Conservation (phyloP, 2,888 invertebrate species). For the Invenusta paracnida region DNA sequence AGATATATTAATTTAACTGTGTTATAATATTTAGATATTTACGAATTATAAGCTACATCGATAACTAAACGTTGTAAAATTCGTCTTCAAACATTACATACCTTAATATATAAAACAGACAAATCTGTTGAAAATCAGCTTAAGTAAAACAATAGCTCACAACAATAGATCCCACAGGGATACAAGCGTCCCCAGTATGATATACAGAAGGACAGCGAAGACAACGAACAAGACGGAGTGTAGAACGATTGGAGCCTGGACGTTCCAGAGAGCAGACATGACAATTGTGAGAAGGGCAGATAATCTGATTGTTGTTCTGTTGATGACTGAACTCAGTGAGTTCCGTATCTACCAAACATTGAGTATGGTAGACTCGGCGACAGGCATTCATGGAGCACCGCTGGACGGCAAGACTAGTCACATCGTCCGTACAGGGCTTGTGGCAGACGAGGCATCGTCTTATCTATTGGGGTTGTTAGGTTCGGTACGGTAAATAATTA, state of each 20-base stretch:
- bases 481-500: no score
- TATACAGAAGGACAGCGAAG: not conserved
- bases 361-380: slow-evolving; percentile 24
- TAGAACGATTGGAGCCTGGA: not conserved
- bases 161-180: not conserved
- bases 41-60: no score
- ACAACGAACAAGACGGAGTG: not conserved
- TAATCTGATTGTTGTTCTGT: not conserved
- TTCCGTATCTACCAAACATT: not conserved
- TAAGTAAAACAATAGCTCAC: no score
- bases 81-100: no score
- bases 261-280: slow-evolving; percentile 11
- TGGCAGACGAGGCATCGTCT: not conserved
- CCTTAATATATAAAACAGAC: no score
- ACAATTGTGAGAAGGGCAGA: slow-evolving; percentile 21
- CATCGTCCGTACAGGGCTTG: not conserved
- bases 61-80: no score
- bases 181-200: slow-evolving; percentile 31
- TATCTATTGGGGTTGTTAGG: no score
- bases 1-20: no score
- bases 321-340: not conserved
- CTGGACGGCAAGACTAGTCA: not conserved
- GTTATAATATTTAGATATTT: no score
- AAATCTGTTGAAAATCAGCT: no score
- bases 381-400: not conserved